Evolutionary conservation across 2,113 vertebrate species (phyloP), one percentile per base, ranked within the genome.

Genomic region (Poecilia latipinna): DNA sequence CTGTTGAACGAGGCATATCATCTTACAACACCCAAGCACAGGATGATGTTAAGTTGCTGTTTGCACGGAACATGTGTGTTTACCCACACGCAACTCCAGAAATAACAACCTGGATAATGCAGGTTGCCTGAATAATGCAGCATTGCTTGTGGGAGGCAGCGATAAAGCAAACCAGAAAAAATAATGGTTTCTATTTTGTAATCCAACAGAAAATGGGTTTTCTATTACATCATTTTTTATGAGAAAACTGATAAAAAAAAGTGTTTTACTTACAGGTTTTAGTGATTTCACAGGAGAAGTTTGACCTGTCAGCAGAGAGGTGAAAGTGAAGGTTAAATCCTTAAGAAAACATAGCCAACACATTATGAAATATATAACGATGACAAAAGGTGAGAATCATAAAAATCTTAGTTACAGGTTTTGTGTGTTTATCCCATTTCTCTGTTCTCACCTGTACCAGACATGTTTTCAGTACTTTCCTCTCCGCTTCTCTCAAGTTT

Each of bases 231-330:
- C 24, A 15, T 17, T 68, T 63, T 62, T 70, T 68, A 32, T 44
- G 33, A 10, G 3, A 28, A 42, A 11, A 3, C 5, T 60, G 70
- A 70, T 60, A 78, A 2, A 2, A 29, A 78, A 68, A 26, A 68
- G 24, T 35, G n/a, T 75, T 61, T 62, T 12, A 96, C 97, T 98
- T 92, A 98, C 97, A 78, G 95, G 96, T 94, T 96, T 98, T 61
- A 95, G 80, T n/a, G 96, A 94, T 95, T 99, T 99, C 84, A 96
- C 95, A 79, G 98, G 98, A 86, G 98, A 99, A 2, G 97, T 95
- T 75, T 97, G 97, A 94, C 97, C 98, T 99, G 93, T 69, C 17
- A 63, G 35, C n/a, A 71, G 60, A 77, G 66, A 84, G n/a, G 31
- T 1, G 69, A n/a, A 77, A 57, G 51, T 5, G 17, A 62, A 66